Conservation (phyloP, 2,888 invertebrate species). For the Blastobasis lacticolella region DNA sequence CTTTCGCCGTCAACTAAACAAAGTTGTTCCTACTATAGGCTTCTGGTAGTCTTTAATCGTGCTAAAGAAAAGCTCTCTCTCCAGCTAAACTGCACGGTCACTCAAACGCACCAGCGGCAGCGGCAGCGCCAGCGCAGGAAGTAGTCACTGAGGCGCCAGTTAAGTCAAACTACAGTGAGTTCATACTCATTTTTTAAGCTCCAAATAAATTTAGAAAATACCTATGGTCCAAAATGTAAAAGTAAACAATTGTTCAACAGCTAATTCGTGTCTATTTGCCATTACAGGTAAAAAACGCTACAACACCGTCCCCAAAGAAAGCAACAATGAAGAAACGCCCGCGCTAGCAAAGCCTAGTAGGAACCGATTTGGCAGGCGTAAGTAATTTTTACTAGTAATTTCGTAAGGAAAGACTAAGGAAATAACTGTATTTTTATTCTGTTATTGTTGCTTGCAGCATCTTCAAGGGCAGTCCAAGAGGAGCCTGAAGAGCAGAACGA, state of each 20-base stretch:
- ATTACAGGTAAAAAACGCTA: conserved; percentile 47
- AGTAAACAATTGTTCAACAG: no score
- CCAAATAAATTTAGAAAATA: no score
- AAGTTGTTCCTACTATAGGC: no score
- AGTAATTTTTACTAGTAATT: conserved; percentile 20
- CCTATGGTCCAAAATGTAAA: no score
- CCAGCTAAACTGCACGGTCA: conserved; percentile 51
- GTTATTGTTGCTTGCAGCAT: conserved; percentile 30
- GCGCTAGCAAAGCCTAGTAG: conserved; percentile 46
- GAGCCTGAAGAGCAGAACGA: conserved; percentile 50
- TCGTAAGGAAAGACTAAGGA: background rate
- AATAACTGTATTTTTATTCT: background rate
- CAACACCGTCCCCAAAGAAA: conserved; percentile 45
- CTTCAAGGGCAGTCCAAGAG: conserved; percentile 46
- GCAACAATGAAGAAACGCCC: conserved; percentile 45
- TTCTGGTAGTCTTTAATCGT: no score
- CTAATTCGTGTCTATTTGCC: no score
- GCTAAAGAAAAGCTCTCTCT: conserved; percentile 13
- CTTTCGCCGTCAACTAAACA: no score
- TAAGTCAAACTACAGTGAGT: conserved; percentile 57
- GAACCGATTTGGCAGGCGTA: conserved; percentile 61
- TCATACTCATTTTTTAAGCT: background rate
- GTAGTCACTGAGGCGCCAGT: conserved; percentile 37
- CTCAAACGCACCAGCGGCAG: conserved; percentile 23
- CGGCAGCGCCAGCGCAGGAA: conserved; percentile 31